Evolutionary conservation across 2,797 vertebrate genomes (phyloP), one percentile per base, ranked within the genome.

Genomic region (Setipinna tenuifilis): DNA sequence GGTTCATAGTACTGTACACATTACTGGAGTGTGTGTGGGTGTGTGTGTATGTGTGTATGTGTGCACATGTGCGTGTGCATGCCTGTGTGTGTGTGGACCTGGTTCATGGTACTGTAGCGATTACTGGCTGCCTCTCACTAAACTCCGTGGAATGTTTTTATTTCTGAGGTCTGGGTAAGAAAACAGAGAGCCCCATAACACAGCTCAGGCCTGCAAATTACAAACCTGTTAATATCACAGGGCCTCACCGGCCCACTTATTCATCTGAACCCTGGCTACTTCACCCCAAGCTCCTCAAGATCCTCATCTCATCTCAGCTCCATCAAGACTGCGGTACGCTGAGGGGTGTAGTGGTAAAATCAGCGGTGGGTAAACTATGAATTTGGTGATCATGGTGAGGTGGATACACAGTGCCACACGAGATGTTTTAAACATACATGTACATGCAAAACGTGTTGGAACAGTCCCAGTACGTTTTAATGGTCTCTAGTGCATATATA

Each of bases 111-210:
- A 19, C 23, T 44, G 41, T 78, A 78, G 2, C 71, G 17, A 44
- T 78, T 78, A 41, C 71, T 41, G 28, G 14, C 65, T 16, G 17
- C 7, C 71, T 35, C 35, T 78, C 16, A 21, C 71, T 44, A 35
- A 75, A 78, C 31, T 41, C 35, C 10, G 12, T 21, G 14, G 31
- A 44, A 41, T 78, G 35, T 78, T 78, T 44, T 44, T 41, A 21
- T 65, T 62, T 25, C 71, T 78, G 17, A 78, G 35, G 35, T 78
- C 71, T 78, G 71, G 71, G 17, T 78, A 21, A 78, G 50, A 54
- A 59, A 21, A 75, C 68, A 41, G 65, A 71, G 11, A 31, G 62
- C 12, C 62, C 62, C 25, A 31, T 31, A 68, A 28, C 23, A 28
- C 23, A 68, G 25, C 25, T 16, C 68, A 41, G 35, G 35, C 31